Conservation (phyloP, 1,140 invertebrate genomes). For the Venturia canescens region DNA sequence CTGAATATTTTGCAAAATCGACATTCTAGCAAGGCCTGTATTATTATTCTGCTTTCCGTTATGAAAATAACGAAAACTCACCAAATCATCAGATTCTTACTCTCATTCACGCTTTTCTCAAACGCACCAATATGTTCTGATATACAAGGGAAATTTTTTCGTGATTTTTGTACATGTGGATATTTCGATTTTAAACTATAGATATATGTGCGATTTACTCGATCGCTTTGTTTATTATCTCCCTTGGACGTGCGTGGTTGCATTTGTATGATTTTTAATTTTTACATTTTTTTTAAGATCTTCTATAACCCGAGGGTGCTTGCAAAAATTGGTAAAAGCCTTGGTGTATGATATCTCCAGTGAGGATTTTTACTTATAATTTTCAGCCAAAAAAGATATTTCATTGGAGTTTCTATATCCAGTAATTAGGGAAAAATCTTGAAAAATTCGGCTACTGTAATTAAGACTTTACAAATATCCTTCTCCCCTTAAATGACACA, state of each 20-base stretch:
- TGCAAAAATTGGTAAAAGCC: constrained; percentile 45
- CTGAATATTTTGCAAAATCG: constrained; percentile 5
- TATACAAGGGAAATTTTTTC: constrained; percentile 35
- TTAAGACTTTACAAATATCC: background rate
- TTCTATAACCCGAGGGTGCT: constrained; percentile 35
- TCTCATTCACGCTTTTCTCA: constrained; percentile 32
- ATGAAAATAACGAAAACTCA: background rate
- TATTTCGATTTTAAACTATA: constrained; percentile 28
- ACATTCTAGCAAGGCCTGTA: constrained; percentile 34
- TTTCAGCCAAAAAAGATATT: no score
- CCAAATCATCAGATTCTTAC: background rate
- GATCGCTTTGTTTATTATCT: constrained; percentile 59
- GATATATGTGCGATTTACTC: constrained; percentile 35
- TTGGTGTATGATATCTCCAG: constrained; percentile 14
- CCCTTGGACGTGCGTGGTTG: constrained; percentile 62
- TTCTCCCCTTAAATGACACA: no score
- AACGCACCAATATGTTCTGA: constrained; percentile 32
- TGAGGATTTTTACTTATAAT: no score
- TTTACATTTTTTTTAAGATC: background rate
- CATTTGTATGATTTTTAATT: constrained; percentile 50
- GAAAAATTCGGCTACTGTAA: no score
- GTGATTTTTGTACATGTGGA: constrained; percentile 45
- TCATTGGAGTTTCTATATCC: no score
- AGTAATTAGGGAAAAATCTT: no score
- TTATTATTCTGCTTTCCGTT: background rate